Base-by-base conservation (phyloP, 1,140 invertebrate genomes). In the Elysia chlorotica region DNA sequence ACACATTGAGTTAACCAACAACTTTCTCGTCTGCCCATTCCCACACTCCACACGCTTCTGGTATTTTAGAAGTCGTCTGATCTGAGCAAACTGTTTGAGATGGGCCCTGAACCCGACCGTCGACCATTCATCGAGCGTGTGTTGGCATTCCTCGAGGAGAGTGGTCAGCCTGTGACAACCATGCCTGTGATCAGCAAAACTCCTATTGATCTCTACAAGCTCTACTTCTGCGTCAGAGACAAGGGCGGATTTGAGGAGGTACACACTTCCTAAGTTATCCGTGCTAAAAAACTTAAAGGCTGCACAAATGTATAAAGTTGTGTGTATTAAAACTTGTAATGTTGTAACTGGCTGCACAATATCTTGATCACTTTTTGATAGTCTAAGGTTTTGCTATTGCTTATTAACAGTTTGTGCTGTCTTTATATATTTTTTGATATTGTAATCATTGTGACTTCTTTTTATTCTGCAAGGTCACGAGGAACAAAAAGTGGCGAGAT, bases 401-500 rank as follows among this genome's bases (percentile, higher is more conserved):
- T n/a, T n/a, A n/a, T n/a, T n/a, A n/a, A n/a, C n/a, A n/a, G n/a
- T n/a, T n/a, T n/a, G n/a, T n/a, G n/a, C n/a, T n/a, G n/a, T n/a
- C n/a, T n/a, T n/a, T n/a, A n/a, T n/a, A n/a, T n/a, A n/a, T n/a
- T n/a, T n/a, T n/a, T n/a, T n/a, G n/a, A n/a, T n/a, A n/a, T 48
- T 48, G n/a, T 14, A 48, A 48, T n/a, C 41, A 25, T 59, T 17
- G 10, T 10, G 10, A 59, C 21, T 37, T n/a, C 33, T 5, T 19
- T 30, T 70, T 69, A 56, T 38, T 31, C 68, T 78, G 87, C 38
- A 87, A 98, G 96, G 96, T 99, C 74, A 98, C 95, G 37, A 98
- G 97, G 89, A 95, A 95, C 84, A 99, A 99, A 88, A 95, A 95
- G 72, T 99, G 97, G 97, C 98, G 98, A 86, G 97, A 99, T 88